Evolutionary conservation across 1,140 invertebrate genomes (phyloP).

Genomic region (Anoplophora glabripennis): DNA sequence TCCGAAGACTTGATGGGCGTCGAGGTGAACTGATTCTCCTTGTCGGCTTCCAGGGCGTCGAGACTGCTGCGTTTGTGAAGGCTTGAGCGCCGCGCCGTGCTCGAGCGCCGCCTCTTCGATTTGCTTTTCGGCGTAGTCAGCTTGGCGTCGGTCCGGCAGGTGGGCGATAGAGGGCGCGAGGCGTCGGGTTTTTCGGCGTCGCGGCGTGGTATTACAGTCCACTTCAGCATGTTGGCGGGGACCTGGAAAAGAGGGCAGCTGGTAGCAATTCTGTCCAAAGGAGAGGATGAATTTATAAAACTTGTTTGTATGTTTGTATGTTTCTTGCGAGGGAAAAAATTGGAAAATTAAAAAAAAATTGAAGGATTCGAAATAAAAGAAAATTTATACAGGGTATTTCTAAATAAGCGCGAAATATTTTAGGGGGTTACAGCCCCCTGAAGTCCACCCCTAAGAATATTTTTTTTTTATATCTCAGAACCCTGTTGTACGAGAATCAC

Average conservation of each 20-base stretch:
- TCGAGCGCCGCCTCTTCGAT: slow-evolving; percentile 33
- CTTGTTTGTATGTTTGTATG: too few species aligned
- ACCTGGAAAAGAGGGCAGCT: neutral
- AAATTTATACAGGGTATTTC: too few species aligned
- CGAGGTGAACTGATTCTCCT: slow-evolving; percentile 47
- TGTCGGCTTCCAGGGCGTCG: slow-evolving; percentile 35
- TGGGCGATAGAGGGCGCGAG: slow-evolving; percentile 22
- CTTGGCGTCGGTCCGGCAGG: slow-evolving; percentile 18
- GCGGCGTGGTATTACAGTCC: slow-evolving; percentile 40
- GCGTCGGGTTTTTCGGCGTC: slow-evolving; percentile 23
- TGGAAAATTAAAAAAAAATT: too few species aligned
- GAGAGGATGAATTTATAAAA: too few species aligned
- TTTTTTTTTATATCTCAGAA: too few species aligned
- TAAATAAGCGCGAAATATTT: too few species aligned
- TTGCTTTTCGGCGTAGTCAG: slow-evolving; percentile 25
- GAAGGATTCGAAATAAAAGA: too few species aligned
- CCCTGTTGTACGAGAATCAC: too few species aligned
- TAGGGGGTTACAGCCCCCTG: too few species aligned
- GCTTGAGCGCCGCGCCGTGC: slow-evolving; percentile 25
- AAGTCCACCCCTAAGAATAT: too few species aligned
- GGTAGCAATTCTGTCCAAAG: too few species aligned
- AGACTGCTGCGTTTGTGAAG: slow-evolving; percentile 30
- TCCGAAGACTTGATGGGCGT: slow-evolving; percentile 43
- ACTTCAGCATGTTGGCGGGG: slow-evolving; percentile 42
- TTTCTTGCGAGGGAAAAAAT: too few species aligned